These are phyloP conservation scores for Hoplias malabaricus DNA, from an alignment of 2,113 vertebrate genomes.

Conservation along the genomic window DNA sequence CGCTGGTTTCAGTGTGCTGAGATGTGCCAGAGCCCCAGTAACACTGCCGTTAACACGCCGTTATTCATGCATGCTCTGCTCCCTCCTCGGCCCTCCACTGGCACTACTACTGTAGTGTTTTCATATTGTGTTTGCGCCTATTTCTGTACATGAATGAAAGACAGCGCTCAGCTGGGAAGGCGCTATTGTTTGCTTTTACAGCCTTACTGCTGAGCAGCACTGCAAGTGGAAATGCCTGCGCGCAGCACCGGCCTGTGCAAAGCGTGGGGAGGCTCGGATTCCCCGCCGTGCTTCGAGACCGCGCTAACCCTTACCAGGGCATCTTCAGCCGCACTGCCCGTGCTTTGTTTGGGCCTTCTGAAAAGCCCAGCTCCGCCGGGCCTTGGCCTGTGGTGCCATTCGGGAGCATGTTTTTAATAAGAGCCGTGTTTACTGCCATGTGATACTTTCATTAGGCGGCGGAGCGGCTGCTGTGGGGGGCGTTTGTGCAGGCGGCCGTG, in stretches of 20 bases:
- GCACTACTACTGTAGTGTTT: conserved; percentile 39
- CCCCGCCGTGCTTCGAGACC: conserved; percentile 28
- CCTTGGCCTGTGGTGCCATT: conserved; percentile 42
- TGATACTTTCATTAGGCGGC: conserved; percentile 42
- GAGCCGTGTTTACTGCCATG: conserved; percentile 38
- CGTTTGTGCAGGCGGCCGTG: conserved; percentile 27
- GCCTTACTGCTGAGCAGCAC: conserved; percentile 60
- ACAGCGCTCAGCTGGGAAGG: conserved; percentile 57
- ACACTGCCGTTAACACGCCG: conserved; percentile 12
- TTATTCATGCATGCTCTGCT: conserved; percentile 24
- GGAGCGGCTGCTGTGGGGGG: conserved; percentile 29
- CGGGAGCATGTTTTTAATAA: conserved; percentile 47
- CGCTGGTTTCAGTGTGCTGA: not conserved
- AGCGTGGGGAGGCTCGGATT: conserved; percentile 15
- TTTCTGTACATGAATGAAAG: conserved; percentile 65
- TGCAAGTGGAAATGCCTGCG: conserved; percentile 21
- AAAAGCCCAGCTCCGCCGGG: conserved; percentile 33
- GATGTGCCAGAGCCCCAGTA: not conserved
- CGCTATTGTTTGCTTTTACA: conserved; percentile 67
- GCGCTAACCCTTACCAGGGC: conserved; percentile 18
- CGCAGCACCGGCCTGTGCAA: not conserved
- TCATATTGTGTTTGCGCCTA: conserved; percentile 52
- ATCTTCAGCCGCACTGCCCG: conserved; percentile 5
- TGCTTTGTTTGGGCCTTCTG: conserved; percentile 39
- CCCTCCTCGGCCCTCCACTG: conserved; percentile 20